Conservation (phyloP, 2,113 vertebrate genomes). For the Clupea harengus region DNA sequence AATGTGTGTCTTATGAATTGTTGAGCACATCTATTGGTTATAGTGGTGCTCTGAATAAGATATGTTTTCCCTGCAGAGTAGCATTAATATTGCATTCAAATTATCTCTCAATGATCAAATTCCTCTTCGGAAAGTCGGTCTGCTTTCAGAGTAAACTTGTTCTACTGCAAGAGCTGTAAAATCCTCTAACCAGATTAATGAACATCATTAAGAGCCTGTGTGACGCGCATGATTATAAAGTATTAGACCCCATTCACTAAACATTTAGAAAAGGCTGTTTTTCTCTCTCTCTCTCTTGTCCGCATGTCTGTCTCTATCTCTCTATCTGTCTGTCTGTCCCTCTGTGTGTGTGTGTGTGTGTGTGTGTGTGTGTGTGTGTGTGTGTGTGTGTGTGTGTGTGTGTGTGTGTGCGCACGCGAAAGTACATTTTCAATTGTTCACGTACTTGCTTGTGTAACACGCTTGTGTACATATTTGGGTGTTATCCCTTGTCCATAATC, state of each 20-base stretch:
- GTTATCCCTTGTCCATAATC: not conserved
- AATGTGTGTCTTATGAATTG: not conserved
- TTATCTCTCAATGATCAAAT: not conserved
- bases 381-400: too few relatives aligned
- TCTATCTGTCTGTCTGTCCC: not conserved
- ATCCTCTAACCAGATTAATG: not conserved
- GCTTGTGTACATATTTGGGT: not conserved
- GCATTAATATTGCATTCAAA: not conserved
- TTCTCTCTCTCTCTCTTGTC: too few relatives aligned
- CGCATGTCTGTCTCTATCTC: too few relatives aligned
- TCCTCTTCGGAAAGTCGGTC: not conserved
- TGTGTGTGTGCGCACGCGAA: too few relatives aligned
- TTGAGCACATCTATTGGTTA: not conserved
- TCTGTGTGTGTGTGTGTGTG: not conserved
- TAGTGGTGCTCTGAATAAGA: not conserved
- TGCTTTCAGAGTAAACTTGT: too few relatives aligned
- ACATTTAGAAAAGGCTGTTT: not conserved
- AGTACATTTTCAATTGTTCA: not conserved
- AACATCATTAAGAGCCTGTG: slow-evolving; percentile 12
- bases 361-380: not conserved
- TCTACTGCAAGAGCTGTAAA: not conserved
- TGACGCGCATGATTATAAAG: not conserved
- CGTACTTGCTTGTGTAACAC: not conserved
- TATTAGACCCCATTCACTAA: not conserved
- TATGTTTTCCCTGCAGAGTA: too few relatives aligned